Conservation (phyloP, 2,113 vertebrate species). For the Petroica traversi region DNA sequence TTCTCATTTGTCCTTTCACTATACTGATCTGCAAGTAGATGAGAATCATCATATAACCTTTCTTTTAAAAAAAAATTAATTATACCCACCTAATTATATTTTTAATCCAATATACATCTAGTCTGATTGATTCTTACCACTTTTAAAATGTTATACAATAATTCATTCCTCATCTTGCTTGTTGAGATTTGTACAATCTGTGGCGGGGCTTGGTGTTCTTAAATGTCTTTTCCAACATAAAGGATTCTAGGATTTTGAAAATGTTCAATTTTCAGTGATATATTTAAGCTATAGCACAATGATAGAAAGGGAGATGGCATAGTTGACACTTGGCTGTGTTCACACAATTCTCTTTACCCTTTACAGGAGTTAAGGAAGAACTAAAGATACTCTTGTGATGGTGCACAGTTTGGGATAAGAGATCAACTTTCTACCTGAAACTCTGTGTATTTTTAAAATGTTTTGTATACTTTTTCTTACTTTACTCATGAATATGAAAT, state of each 20-base stretch:
- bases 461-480: neutral
- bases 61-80: neutral
- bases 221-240: neutral
- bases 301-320: neutral
- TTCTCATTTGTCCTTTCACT: neutral
- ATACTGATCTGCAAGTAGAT: neutral
- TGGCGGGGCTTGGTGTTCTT: neutral
- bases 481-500: neutral
- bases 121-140: neutral
- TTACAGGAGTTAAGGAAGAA: neutral
- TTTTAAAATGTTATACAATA: neutral
- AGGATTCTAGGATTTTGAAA: neutral
- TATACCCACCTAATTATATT: neutral
- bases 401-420: neutral
- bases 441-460: neutral
- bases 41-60: neutral
- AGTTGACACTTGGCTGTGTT: neutral
- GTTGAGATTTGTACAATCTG: neutral
- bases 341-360: neutral
- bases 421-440: neutral
- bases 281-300: neutral
- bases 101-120: neutral
- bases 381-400: neutral
- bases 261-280: neutral
- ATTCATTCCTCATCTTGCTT: neutral